Evolutionary conservation across 2,888 invertebrate species (phyloP), one percentile per base, ranked within the genome.

Genomic region (Rugalucina vietnamica): DNA sequence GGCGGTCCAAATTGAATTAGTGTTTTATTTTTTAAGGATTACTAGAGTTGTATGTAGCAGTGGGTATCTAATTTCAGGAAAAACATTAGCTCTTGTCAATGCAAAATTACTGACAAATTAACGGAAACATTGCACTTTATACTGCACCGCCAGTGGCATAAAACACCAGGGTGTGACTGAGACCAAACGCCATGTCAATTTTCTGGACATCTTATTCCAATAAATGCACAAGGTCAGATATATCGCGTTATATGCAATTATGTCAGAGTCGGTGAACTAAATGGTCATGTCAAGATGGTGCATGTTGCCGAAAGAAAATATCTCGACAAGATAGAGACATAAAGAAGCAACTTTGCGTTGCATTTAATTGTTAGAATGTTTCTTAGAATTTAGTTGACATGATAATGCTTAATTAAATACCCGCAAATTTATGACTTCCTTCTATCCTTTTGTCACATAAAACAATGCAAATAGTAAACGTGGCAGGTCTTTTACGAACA

Each of bases 201-300:
- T 27, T n/a, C 8, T 60, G 60, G 60, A 60, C 60, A 60, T 60
- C 60, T 60, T 60, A 60, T 60, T 60, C 29, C 24, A 60, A 60
- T 60, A 60, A 24, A 24, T 4, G 24, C 60, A 60, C 60, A 14
- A 60, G 60, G 24, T 60, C 29, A 24, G 29, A 60, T 60, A 60
- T 60, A 60, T 60, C 60, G 29, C 29, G 29, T 60, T 60, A 60
- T 60, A 60, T 60, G 60, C 60, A 60, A 60, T 60, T 60, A 60
- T 60, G 60, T 60, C 60, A 60, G 27, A 24, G 24, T 5, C 29
- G 60, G 24, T 29, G 24, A 60, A 29, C 5, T 29, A 27, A 4
- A 27, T 24, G 10, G 60, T 29, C 60, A 60, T 60, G 60, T 24
- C 60, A 60, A 60, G 60, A 24, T 60, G 60, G 60, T 60, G 60